phyloP scores from a whole-genome alignment of 2,113 vertebrate species.

The Noctilio leporinus region DNA sequence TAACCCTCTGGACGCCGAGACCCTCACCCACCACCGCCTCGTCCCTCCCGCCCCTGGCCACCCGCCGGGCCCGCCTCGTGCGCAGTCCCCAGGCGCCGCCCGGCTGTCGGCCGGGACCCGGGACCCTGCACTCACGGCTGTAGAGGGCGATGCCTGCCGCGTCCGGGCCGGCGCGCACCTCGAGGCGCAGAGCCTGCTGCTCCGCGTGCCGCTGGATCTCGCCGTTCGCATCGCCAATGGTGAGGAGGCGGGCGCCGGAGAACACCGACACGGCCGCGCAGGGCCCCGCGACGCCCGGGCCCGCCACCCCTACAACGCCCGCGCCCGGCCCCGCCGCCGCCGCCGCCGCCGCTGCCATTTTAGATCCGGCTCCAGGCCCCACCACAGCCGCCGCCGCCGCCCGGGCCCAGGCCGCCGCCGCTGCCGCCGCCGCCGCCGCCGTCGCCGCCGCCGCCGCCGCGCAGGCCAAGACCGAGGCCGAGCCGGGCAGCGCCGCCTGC shows the following conservation, averaged over 20 bases:
- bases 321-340: constrained; percentile 52
- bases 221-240: constrained; percentile 94
- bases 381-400: constrained; percentile 36
- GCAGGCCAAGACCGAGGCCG: constrained; percentile 58
- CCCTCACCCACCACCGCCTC: not conserved
- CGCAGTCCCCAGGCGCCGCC: not conserved
- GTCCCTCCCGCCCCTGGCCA: not conserved
- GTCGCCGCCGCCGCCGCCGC: constrained; percentile 41
- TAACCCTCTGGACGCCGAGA: not conserved
- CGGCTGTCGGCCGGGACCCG: not conserved
- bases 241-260: constrained; percentile 93
- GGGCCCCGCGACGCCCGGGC: constrained; percentile 67
- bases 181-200: constrained; percentile 90
- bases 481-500: constrained; percentile 56
- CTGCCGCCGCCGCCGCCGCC: constrained; percentile 16
- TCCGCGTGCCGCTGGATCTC: constrained; percentile 95
- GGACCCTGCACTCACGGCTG: constrained; percentile 78
- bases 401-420: constrained; percentile 47
- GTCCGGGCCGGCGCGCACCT: constrained; percentile 88
- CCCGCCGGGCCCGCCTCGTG: not conserved
- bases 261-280: constrained; percentile 90
- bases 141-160: constrained; percentile 87
- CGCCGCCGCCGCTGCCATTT: constrained; percentile 65
- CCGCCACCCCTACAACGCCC: constrained; percentile 37
- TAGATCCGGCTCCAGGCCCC: constrained; percentile 61